These are phyloP conservation scores for Nasonovia ribisnigri DNA, from an alignment of 2,888 invertebrate genomes.

Conservation along the genomic window DNA sequence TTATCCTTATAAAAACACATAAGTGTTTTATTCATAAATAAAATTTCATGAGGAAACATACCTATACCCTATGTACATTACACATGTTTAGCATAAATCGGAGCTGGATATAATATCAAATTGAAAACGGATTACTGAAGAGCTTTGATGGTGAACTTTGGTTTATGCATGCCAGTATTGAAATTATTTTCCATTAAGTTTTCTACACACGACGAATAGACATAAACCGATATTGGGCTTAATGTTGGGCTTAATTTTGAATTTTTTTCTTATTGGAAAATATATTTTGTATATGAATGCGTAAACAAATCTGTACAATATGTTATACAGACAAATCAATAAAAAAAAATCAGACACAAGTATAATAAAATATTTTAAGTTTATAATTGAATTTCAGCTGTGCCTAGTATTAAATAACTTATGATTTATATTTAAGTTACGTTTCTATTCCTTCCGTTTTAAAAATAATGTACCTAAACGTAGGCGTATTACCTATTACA, in stretches of 20 bases:
- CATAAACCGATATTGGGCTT: background rate
- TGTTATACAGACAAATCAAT: background rate
- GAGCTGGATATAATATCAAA: slow-evolving; percentile 18
- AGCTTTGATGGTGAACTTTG: slow-evolving; percentile 12
- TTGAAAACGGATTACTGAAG: slow-evolving; percentile 44
- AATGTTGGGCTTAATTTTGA: background rate
- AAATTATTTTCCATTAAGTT: slow-evolving; percentile 28
- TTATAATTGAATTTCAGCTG: background rate
- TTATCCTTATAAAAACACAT: background rate
- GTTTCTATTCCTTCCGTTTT: background rate
- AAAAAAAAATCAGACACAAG: background rate
- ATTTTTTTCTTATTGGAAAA: background rate
- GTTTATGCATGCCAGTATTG: background rate
- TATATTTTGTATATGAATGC: background rate
- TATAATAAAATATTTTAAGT: background rate
- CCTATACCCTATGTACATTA: background rate
- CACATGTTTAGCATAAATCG: background rate
- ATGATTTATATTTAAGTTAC: background rate
- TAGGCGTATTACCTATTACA: no score
- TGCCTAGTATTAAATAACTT: background rate
- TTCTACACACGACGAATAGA: background rate
- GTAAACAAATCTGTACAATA: background rate
- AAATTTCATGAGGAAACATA: background rate
- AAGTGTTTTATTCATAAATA: slow-evolving; percentile 9
- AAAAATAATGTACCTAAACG: background rate